Base-by-base conservation (phyloP, 1,140 invertebrate species). In the Procambarus virginalis region DNA sequence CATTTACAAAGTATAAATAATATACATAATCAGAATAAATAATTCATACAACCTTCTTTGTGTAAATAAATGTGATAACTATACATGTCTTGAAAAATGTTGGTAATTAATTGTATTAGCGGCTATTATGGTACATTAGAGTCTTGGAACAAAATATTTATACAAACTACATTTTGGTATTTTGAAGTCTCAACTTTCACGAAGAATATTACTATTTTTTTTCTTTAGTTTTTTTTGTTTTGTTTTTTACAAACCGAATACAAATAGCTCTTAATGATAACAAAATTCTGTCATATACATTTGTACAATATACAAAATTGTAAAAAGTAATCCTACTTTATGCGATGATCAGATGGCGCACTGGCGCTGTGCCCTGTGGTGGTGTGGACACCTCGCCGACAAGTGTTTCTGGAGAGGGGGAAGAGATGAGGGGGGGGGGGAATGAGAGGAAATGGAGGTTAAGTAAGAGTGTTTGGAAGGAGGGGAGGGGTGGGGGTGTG, bases 221-320 rank as follows among this genome's bases (percentile, higher is more conserved):
- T 34, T 34, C 34, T 34, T 34, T 34, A 34, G 34, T 34, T 34
- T 34, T 34, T 34, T 34, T 34, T 34, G 34, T 34, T 34, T 34
- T 34, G 34, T 34, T 34, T 34, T 55, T 55, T 88, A 88, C 86
- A 88, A 89, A 89, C 88, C 84, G 84, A 89, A 89, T 89, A 89
- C 88, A 89, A 89, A 89, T 77, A 77, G 51, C 68, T 84, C 88
- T 89, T 89, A 89, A 89, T 89, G 75, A 89, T 89, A 78, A 89
- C 68, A 89, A 86, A 77, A 60, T 60, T 86, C 76, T 68, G 12
- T 76, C 80, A 84, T 89, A 89, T 89, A 89, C 81, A 89, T 89
- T 89, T 89, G 88, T 89, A 89, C 88, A 89, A 89, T 89, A 89
- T 89, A 89, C 88, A 89, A 89, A 89, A 89, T 79, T 89, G 88